Evolutionary conservation across 1,140 invertebrate species (phyloP).

Genomic region (Drosophila nikananu): DNA sequence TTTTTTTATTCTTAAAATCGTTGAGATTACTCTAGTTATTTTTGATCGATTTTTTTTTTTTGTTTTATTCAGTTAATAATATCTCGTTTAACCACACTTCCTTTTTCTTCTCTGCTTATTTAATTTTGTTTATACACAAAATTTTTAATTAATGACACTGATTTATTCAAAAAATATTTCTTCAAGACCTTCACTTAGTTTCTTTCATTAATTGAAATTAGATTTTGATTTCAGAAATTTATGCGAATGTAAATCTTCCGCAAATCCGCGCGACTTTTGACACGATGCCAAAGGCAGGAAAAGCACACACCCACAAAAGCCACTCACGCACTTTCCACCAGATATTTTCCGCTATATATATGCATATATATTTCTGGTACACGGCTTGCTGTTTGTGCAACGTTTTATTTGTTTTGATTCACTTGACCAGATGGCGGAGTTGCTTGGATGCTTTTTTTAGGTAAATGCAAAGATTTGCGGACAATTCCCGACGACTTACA

Average conservation of each 20-base stretch:
- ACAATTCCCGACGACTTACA: conserved; percentile 72
- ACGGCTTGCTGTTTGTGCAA: conserved; percentile 44
- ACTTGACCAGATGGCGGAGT: conserved; percentile 25
- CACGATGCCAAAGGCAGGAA: conserved; percentile 25
- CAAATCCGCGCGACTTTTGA: conserved; percentile 23
- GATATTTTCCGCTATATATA: conserved; percentile 17
- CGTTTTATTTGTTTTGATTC: conserved; percentile 45
- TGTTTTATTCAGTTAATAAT: not conserved
- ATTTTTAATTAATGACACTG: not conserved
- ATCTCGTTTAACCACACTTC: not conserved
- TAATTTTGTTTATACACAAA: not conserved
- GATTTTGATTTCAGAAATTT: conserved; percentile 13
- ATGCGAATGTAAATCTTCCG: conserved; percentile 6
- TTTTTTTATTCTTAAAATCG: not conserved
- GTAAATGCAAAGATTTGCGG: conserved; percentile 15
- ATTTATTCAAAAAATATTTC: not conserved
- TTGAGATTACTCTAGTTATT: not conserved
- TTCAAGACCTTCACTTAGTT: not conserved
- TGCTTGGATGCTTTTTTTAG: conserved; percentile 17
- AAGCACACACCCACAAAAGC: conserved; percentile 42
- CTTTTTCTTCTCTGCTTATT: not conserved
- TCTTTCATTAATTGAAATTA: not conserved
- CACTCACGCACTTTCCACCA: conserved; percentile 35
- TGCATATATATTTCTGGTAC: conserved; percentile 1
- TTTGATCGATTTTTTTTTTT: not conserved